Evolutionary conservation across 2,888 invertebrate genomes (phyloP), one percentile per base, ranked within the genome.

Genomic region (Mesoligia furuncula): DNA sequence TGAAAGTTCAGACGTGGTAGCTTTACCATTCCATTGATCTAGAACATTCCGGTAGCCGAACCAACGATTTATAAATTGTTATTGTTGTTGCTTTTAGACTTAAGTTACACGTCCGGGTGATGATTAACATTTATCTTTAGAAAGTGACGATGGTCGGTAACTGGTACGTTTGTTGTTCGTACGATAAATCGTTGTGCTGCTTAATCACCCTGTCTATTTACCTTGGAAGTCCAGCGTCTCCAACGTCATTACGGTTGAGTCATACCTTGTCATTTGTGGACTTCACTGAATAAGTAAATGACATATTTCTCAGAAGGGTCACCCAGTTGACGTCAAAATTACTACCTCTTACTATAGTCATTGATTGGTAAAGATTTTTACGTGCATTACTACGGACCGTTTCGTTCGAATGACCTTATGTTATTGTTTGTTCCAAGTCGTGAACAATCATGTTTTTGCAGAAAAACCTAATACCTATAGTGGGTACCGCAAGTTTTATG

Each of bases 211-310:
- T 88, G 90, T 89, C 88, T 93, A 89, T 93, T 94, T 94, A 92
- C 92, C 92, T 94, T 93, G 90, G 90, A 89, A 91, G 90, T 90
- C 90, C 90, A 93, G 92, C 89, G 90, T 90, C 86, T 89, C 87
- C 85, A 90, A 89, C 93, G 93, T 94, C 93, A 93, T 94, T 93
- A 92, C 79, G 75, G 91, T 91, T 95, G 95, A 95, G 90, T 95
- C 96, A 96, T 91, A 90, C 88, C 80, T 84, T 82, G 87, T 90
- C 89, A 88, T 91, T 92, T 90, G 90, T 93, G 92, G 91, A 93
- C 87, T 90, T 90, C 89, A 90, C 85, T 90, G 90, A 91, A 92
- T 90, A 89, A 82, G 90, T 90, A 91, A 91, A 93, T 89, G 91
- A 91, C 92, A 91, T 88, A 90, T 90, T 95, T 94, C 95, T 90